Evolutionary conservation across 2,888 invertebrate species (phyloP), one percentile per base, ranked within the genome.

Genomic region (Gastracanthus pulcherrimus): DNA sequence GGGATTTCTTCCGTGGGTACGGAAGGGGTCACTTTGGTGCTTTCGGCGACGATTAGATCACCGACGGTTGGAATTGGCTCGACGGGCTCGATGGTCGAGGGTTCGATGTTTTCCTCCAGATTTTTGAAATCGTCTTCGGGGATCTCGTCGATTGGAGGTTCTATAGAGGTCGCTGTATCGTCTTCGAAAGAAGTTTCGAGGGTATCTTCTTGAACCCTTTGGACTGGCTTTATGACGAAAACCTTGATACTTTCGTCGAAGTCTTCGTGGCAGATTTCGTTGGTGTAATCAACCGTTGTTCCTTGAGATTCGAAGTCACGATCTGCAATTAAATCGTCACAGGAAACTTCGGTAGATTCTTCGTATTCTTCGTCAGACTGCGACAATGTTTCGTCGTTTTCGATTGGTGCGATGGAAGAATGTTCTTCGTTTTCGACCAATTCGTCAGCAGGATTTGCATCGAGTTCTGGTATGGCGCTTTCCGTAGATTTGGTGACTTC

Each of bases 251-350:
- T 55, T 26, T 76, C 45, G 45, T 76, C 31, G 26, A 58, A 31
- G 45, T 76, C 36, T 55, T 80, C 71, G 7, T 41, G 2, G 4
- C 19, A 58, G 36, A 38, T 76, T 55, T 67, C 36, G 1, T 51
- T 48, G 6, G 16, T 31, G n/a, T n/a, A n/a, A 60, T 48, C 48
- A 66, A 19, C 72, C 19, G 36, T 13, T 3, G 9, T 62, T n/a
- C 55, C 69, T n/a, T 34, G 7, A 72, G 29, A 13, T 23, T 77
- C 36, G 0, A 34, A 34, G 1, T 55, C n/a, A 23, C 38, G 23
- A 1, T 67, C 31, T 66, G 31, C 7, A 51, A 48, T 3, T 13
- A 45, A 16, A 48, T n/a, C 38, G n/a, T 51, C 23, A 31, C 23
- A 48, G 11, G 60, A 16, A 34, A 38, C 38, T 80, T 45, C 48